These are phyloP conservation scores for Epinotia brunnichana DNA, from an alignment of 2,888 invertebrate species.

Conservation along the genomic window DNA sequence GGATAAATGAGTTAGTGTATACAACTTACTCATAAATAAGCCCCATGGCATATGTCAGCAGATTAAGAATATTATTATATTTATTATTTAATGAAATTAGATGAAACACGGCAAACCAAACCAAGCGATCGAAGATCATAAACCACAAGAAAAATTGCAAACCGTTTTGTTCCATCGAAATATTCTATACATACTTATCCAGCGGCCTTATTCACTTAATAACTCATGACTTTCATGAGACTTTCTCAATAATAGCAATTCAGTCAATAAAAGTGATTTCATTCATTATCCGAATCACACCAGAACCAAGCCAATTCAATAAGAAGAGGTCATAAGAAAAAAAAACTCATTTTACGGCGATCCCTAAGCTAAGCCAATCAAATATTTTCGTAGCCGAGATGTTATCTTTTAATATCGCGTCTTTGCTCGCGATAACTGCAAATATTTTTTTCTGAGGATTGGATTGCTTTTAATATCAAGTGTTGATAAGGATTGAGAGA, in stretches of 20 bases:
- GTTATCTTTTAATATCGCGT: constrained; percentile 72
- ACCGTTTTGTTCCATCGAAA: not conserved
- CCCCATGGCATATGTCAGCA: too few relatives aligned
- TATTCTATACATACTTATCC: constrained; percentile 3
- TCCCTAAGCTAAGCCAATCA: constrained; percentile 62
- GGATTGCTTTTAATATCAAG: constrained; percentile 11
- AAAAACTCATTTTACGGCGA: constrained; percentile 48
- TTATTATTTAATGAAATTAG: too few relatives aligned
- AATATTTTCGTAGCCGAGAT: constrained; percentile 70
- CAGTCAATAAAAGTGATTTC: constrained; percentile 45
- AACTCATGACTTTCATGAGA: constrained; percentile 39
- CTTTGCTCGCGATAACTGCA: constrained; percentile 39
- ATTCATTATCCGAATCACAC: constrained; percentile 49
- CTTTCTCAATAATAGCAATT: constrained; percentile 31
- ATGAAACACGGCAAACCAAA: too few relatives aligned
- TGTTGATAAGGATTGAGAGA: too few relatives aligned
- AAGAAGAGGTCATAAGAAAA: constrained; percentile 55
- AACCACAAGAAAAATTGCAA: not conserved
- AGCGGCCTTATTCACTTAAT: not conserved
- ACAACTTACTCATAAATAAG: too few relatives aligned
- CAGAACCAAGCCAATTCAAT: constrained; percentile 50
- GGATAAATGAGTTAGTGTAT: too few relatives aligned
- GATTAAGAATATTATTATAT: too few relatives aligned
- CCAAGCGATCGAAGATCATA: too few relatives aligned
- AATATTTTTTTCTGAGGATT: constrained; percentile 42